Evolutionary conservation across 2,888 invertebrate genomes (phyloP).

Genomic region (Andrena hattorfiana): DNA sequence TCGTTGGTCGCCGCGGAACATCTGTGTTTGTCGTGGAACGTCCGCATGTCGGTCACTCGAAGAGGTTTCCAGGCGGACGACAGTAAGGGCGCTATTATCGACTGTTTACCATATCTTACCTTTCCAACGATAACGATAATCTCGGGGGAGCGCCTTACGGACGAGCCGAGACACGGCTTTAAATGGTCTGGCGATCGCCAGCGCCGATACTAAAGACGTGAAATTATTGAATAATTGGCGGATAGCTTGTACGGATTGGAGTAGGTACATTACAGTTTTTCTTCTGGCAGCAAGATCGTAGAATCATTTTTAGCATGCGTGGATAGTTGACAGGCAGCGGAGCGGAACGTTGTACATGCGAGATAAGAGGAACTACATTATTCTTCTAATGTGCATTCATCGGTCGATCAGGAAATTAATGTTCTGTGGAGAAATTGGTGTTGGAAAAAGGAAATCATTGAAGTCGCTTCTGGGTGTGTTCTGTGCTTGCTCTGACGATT

Average conservation of each 20-base stretch:
- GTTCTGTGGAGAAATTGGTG: constrained; percentile 29
- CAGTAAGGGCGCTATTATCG: constrained; percentile 52
- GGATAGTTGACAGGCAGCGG: constrained; percentile 12
- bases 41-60: constrained; percentile 27
- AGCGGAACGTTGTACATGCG: constrained; percentile 30
- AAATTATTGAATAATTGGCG: constrained; percentile 43
- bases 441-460: constrained; percentile 5
- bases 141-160: constrained; percentile 7
- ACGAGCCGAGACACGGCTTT: background rate
- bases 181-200: constrained; percentile 1
- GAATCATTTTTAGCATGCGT: background rate
- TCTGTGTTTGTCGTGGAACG: constrained; percentile 66
- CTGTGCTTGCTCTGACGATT: background rate
- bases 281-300: background rate
- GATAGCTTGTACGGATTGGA: background rate
- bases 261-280: constrained; percentile 9
- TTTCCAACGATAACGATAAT: constrained; percentile 63
- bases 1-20: constrained; percentile 36
- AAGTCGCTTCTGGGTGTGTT: background rate
- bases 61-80: constrained; percentile 14
- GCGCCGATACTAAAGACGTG: background rate
- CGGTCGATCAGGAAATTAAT: constrained; percentile 22
- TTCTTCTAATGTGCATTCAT: constrained; percentile 33
- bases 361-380: constrained; percentile 42
- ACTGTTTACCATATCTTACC: constrained; percentile 57